Evolutionary conservation across 37 sponge, comb jelly and placozoan genomes (phyloP), one percentile per base, ranked within the genome.

Genomic region (Crambe crambe): DNA sequence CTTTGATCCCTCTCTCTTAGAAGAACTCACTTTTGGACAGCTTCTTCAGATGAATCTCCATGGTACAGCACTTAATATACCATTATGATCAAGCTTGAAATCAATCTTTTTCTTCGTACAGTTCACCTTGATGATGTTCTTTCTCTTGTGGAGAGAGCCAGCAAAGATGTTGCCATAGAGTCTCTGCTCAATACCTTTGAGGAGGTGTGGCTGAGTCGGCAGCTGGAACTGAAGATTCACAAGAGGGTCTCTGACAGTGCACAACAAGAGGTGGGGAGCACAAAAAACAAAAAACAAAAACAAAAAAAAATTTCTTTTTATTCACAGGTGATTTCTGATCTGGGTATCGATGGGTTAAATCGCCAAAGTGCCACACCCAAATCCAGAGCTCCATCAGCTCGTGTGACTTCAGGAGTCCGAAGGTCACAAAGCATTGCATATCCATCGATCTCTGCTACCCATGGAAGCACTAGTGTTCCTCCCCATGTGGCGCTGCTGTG

Each of bases 191-290:
- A 94, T 54, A 97, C 81, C 30, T 89, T 89, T 80, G 97, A 97
- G 72, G 97, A 97, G 75, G 97, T 97, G 64, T 97, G 97, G 97
- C 75, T 94, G 23, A 97, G 97, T 61, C 70, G 70, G 40, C 83
- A 76, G 82, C 86, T 97, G 62, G 84, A 91, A 2, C 68, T 94
- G 73, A 75, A 60, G 62, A 54, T 44, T 23, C 80, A 90, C 74
- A 51, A 8, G 40, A 75, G 72, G 27, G 39, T 20, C 0, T 3
- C 40, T 21, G 62, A 76, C 42, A 60, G 25, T 41, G 20, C 15
- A 6, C 42, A 70, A 4, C 82, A 81, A 23, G 83, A 77, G 75
- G 82, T 71, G 56, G 37, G 68, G 21, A 17, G 6, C 23, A 37
- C 21, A 12, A 47, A 6, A 15, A 47, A 12, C 6, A 47, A 47